Evolutionary conservation across 2,113 vertebrate genomes (phyloP).

Genomic region (Rhynchomys soricoides): DNA sequence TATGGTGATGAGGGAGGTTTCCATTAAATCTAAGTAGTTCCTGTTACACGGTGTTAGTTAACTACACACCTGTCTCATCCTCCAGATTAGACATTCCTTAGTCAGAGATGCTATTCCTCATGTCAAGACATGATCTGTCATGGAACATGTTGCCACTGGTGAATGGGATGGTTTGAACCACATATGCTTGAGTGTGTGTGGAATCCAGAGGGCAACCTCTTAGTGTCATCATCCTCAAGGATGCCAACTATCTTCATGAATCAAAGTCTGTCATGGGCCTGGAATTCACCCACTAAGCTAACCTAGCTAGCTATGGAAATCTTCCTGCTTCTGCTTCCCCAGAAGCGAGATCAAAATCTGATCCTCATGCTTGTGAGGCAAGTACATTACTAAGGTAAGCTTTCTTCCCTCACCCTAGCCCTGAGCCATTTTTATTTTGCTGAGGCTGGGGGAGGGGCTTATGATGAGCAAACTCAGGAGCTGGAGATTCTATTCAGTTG

Average conservation of each 20-base stretch:
- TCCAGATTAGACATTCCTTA: neutral
- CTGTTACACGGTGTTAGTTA: neutral
- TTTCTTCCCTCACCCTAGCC: neutral
- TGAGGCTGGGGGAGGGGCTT: neutral
- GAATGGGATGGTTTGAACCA: neutral
- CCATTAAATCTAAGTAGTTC: neutral
- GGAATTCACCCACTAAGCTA: neutral
- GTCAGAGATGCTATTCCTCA: neutral
- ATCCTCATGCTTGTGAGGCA: no score
- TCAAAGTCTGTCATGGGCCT: neutral
- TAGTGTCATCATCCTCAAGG: neutral
- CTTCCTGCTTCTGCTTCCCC: neutral
- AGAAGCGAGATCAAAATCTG: neutral
- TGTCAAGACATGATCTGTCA: neutral
- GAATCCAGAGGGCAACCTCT: neutral
- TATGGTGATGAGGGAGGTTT: neutral
- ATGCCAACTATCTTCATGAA: neutral
- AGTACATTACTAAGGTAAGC: no score
- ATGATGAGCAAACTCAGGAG: neutral
- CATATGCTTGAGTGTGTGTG: neutral
- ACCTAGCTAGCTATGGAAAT: neutral
- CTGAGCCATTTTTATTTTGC: neutral
- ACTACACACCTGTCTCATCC: neutral
- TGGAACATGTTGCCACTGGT: neutral
- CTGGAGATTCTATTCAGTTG: slow-evolving; percentile 48